Percentiles rank a stretch among this genome's conserved stretches.
These are phyloP conservation scores for Adela reaumurella DNA, from an alignment of 2,888 invertebrate species.

Conservation along the genomic window DNA sequence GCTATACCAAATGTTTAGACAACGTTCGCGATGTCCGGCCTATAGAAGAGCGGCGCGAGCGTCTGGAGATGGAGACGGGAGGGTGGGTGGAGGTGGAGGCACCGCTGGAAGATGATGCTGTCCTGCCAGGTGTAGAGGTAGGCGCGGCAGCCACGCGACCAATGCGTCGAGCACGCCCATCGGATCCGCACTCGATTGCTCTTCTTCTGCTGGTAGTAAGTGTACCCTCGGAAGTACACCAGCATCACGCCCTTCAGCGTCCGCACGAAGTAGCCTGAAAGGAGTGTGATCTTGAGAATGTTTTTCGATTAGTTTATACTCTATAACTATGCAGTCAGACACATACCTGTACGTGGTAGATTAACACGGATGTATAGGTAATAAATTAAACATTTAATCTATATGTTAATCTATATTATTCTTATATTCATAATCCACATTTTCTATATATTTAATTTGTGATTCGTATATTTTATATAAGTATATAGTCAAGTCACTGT, in stretches of 20 bases:
- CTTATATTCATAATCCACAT: too few species aligned
- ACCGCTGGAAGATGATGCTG: neutral
- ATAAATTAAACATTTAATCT: too few species aligned
- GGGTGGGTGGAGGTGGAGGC: neutral
- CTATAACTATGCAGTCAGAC: too few species aligned
- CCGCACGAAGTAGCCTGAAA: slow-evolving; percentile 1
- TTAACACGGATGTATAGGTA: too few species aligned
- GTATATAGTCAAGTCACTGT: too few species aligned
- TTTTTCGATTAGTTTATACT: too few species aligned
- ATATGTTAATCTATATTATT: too few species aligned
- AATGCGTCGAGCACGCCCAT: neutral
- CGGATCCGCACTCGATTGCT: neutral
- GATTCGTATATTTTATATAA: too few species aligned
- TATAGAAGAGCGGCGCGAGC: neutral
- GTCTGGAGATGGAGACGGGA: neutral
- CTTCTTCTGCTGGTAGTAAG: neutral
- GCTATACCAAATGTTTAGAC: too few species aligned
- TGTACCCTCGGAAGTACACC: neutral
- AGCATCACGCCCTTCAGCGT: neutral
- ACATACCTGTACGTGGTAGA: too few species aligned
- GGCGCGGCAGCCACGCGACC: neutral
- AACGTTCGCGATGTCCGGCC: neutral
- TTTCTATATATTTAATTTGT: too few species aligned
- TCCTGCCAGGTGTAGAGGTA: neutral
- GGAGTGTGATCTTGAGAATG: too few species aligned